Evolutionary conservation across 2,113 vertebrate species (phyloP).

Genomic region (Apodemus speciosus): DNA sequence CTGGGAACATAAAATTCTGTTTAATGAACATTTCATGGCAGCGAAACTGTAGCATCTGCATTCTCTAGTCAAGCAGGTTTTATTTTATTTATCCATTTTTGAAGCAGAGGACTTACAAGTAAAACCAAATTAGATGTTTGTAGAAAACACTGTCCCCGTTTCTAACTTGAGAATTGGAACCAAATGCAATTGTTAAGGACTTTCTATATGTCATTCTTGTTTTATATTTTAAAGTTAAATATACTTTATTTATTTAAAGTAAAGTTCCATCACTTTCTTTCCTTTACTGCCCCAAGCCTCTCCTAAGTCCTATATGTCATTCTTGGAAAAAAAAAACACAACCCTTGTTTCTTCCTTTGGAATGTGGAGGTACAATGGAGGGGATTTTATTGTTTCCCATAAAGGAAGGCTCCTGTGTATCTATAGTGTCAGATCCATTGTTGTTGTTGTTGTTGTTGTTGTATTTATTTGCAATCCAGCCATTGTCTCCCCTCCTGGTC

Average conservation of each 20-base stretch:
- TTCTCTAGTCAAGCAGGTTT: not conserved
- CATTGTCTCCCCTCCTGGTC: too few relatives aligned
- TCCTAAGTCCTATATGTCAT: not conserved
- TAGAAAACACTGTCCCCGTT: not conserved
- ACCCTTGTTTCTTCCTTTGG: not conserved
- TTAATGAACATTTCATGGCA: not conserved
- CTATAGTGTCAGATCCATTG: not conserved
- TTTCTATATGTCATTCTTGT: not conserved
- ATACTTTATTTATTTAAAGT: too few relatives aligned
- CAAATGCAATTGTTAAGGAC: not conserved
- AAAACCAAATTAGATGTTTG: not conserved
- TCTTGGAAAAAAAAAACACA: not conserved
- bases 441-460: too few relatives aligned
- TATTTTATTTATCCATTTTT: conserved; percentile 28
- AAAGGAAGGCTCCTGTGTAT: not conserved
- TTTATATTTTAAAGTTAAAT: not conserved
- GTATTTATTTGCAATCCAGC: too few relatives aligned
- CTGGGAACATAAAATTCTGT: conserved; percentile 20
- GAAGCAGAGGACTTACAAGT: not conserved
- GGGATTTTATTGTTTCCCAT: not conserved
- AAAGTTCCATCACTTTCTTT: not conserved
- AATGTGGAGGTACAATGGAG: not conserved
- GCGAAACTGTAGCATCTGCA: not conserved
- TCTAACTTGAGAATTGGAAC: not conserved
- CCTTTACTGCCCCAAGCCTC: not conserved